Conservation (phyloP, 2,113 vertebrate species). For the western clawed frog (Xenopus tropicalis) region DNA sequence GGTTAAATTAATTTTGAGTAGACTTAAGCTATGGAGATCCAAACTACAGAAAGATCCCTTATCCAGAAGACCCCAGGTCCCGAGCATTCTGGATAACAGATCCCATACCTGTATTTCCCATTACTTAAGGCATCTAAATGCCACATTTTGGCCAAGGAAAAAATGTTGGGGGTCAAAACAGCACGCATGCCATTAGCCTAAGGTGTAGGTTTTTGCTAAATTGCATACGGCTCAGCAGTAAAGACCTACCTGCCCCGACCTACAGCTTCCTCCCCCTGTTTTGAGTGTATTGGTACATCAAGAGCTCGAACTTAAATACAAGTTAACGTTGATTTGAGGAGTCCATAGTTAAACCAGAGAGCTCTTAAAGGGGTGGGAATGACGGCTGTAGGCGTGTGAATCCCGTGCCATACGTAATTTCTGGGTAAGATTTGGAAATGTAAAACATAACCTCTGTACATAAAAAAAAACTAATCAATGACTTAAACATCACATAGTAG, state of each 20-base stretch:
- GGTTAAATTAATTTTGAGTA: too few species aligned
- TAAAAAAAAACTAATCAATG: constrained; percentile 76
- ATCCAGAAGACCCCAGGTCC: too few species aligned
- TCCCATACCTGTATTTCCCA: too few species aligned
- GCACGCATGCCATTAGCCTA: too few species aligned
- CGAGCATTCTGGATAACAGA: too few species aligned
- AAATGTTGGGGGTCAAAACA: too few species aligned
- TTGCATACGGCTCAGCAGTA: constrained; percentile 3
- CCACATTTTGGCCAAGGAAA: too few species aligned
- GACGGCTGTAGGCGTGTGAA: constrained; percentile 90
- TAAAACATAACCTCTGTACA: constrained; percentile 80
- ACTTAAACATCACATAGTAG: constrained; percentile 90
- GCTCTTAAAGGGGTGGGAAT: constrained; percentile 70
- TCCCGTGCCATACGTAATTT: constrained; percentile 90
- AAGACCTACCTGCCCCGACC: constrained; percentile 65
- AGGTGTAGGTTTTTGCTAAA: neutral
- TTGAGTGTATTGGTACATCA: constrained; percentile 62
- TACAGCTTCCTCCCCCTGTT: constrained; percentile 67
- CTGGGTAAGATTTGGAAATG: constrained; percentile 83
- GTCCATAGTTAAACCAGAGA: constrained; percentile 72
- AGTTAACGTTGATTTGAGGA: constrained; percentile 70
- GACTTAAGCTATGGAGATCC: too few species aligned
- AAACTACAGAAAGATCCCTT: too few species aligned
- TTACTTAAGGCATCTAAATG: too few species aligned
- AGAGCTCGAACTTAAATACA: constrained; percentile 52